A percentile compares a stretch with the other conserved stretches of the same genome.
These are phyloP conservation scores for Hypercompe scribonia DNA, from an alignment of 2,888 invertebrate genomes.

Conservation along the genomic window DNA sequence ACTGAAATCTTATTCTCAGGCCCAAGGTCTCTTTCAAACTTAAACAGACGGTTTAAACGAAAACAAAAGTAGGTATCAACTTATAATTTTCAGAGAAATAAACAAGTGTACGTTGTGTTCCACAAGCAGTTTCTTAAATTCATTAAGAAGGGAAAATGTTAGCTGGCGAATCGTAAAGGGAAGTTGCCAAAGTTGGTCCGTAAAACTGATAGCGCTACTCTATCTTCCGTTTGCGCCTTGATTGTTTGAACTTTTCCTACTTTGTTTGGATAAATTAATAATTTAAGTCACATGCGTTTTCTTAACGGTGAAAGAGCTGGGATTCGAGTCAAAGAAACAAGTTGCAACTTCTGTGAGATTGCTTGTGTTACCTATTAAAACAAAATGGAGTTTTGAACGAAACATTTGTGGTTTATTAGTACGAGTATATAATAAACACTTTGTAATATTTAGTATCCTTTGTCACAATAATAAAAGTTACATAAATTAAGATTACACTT, in stretches of 20 bases:
- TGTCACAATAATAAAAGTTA: not conserved
- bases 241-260: slow-evolving; percentile 47
- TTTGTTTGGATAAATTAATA: slow-evolving; percentile 52
- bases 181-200: slow-evolving; percentile 56
- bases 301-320: slow-evolving; percentile 18
- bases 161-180: slow-evolving; percentile 52
- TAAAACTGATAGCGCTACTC: slow-evolving; percentile 60
- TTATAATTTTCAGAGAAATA: slow-evolving; percentile 45
- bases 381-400: slow-evolving; percentile 10
- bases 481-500: not conserved
- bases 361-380: slow-evolving; percentile 17
- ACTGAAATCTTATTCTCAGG: slow-evolving; percentile 15
- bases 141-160: slow-evolving; percentile 63
- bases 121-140: slow-evolving; percentile 59
- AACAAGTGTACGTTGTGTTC: slow-evolving; percentile 41
- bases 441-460: not conserved
- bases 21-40: slow-evolving; percentile 12
- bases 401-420: slow-evolving; percentile 9
- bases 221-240: slow-evolving; percentile 47
- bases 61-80: slow-evolving; percentile 22
- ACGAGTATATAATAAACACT: not conserved
- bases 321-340: slow-evolving; percentile 24
- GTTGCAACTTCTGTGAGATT: slow-evolving; percentile 22
- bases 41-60: slow-evolving; percentile 24
- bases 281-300: slow-evolving; percentile 45